Evolutionary conservation across 2,797 vertebrate species (phyloP).

Genomic region (Lacerta bilineata): DNA sequence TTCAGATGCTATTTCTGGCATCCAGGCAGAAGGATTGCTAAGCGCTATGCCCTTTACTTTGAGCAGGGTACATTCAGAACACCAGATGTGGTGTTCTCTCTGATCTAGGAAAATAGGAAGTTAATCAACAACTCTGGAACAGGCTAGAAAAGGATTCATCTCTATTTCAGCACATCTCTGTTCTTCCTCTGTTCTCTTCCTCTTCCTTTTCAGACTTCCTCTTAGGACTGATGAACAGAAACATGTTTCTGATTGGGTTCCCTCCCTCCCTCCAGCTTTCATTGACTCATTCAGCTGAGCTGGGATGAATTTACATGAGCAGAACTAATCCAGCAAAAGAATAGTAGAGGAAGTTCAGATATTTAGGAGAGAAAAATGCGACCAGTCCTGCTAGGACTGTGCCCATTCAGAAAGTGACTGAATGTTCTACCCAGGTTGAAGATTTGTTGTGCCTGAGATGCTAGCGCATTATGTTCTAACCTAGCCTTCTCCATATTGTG

Average conservation of each 20-base stretch:
- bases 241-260: background rate
- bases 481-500: background rate
- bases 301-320: background rate
- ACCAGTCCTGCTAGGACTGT: background rate
- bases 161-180: slow-evolving; percentile 9
- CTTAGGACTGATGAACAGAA: background rate
- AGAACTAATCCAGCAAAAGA: slow-evolving; percentile 3
- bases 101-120: slow-evolving; percentile 28
- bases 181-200: background rate
- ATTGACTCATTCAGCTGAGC: slow-evolving; percentile 13
- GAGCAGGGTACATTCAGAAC: slow-evolving; percentile 35
- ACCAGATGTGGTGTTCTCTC: slow-evolving; percentile 40
- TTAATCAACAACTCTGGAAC: slow-evolving; percentile 28
- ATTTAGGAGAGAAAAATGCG: background rate
- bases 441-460: background rate
- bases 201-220: slow-evolving; percentile 3
- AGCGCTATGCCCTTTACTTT: slow-evolving; percentile 25
- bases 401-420: background rate
- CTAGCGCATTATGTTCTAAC: background rate
- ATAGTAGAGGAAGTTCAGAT: slow-evolving; percentile 11
- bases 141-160: slow-evolving; percentile 8
- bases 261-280: background rate
- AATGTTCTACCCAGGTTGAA: background rate
- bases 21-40: slow-evolving; percentile 19
- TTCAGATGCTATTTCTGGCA: slow-evolving; percentile 39